phyloP scores from a whole-genome alignment of 2,888 invertebrate genomes.

The Elmis aenea region DNA sequence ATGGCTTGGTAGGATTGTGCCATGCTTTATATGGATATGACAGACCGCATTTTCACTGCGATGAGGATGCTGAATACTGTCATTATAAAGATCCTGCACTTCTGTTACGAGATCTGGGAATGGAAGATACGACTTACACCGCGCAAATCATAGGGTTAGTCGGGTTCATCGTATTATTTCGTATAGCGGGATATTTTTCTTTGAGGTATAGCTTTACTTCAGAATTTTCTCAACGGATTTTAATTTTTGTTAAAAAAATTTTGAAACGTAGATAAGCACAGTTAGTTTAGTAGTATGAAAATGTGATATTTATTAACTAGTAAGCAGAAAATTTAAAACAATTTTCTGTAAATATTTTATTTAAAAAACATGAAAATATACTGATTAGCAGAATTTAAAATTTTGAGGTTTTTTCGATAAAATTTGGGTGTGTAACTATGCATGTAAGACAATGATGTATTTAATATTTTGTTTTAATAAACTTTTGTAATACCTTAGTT shows the following conservation, averaged over 20 bases:
- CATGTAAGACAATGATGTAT: too few species aligned
- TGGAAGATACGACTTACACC: background rate
- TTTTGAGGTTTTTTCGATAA: too few species aligned
- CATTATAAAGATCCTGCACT: background rate
- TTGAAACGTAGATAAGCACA: slow-evolving; percentile 1
- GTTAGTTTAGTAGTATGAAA: background rate
- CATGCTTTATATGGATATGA: background rate
- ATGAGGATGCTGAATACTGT: background rate
- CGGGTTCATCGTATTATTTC: background rate
- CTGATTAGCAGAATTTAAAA: too few species aligned
- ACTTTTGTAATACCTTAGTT: too few species aligned
- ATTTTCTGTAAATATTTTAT: too few species aligned
- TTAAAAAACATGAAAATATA: too few species aligned
- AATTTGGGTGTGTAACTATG: too few species aligned
- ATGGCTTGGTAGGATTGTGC: background rate
- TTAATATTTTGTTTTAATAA: too few species aligned
- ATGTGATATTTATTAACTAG: background rate
- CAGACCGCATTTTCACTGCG: background rate
- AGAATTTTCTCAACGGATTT: slow-evolving; percentile 9
- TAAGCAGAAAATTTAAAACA: background rate
- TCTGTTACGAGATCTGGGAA: background rate
- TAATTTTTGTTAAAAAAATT: slow-evolving; percentile 11
- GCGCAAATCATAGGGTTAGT: background rate
- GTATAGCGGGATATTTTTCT: background rate
- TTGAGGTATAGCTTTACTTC: slow-evolving; percentile 5